A percentile compares a stretch with the other conserved stretches of the same genome.
Conservation (phyloP, 1,140 invertebrate genomes). For the Rhizoglyphus robini region DNA sequence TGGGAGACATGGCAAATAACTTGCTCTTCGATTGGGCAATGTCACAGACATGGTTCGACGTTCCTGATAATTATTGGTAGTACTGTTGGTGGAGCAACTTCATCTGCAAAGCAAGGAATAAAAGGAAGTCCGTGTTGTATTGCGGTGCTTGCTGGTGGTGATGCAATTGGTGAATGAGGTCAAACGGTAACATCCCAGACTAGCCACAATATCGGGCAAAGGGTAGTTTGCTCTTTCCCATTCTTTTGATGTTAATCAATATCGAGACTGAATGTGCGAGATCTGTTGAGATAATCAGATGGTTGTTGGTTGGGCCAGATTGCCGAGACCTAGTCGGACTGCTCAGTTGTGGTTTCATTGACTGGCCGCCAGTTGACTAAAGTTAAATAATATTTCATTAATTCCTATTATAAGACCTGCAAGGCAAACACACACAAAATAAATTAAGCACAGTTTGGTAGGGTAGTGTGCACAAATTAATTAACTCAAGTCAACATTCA, state of each 20-base stretch:
- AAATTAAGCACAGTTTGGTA: not conserved
- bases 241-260: not conserved
- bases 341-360: not conserved
- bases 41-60: constrained; percentile 1
- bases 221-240: too few relatives aligned
- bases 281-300: too few relatives aligned
- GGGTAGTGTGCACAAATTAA: too few relatives aligned
- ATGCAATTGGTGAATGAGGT: not conserved
- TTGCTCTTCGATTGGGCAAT: not conserved
- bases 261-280: not conserved
- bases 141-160: not conserved
- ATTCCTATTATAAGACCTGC: not conserved
- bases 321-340: not conserved
- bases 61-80: not conserved
- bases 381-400: too few relatives aligned
- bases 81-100: not conserved
- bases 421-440: not conserved
- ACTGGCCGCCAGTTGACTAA: not conserved
- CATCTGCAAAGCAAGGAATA: not conserved
- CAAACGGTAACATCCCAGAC: not conserved
- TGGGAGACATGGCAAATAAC: not conserved
- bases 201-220: not conserved
- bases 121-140: not conserved
- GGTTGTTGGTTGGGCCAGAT: not conserved
- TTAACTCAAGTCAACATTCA: too few relatives aligned